Base-by-base conservation (phyloP, 2,113 vertebrate species). In the Antennarius striatus region DNA sequence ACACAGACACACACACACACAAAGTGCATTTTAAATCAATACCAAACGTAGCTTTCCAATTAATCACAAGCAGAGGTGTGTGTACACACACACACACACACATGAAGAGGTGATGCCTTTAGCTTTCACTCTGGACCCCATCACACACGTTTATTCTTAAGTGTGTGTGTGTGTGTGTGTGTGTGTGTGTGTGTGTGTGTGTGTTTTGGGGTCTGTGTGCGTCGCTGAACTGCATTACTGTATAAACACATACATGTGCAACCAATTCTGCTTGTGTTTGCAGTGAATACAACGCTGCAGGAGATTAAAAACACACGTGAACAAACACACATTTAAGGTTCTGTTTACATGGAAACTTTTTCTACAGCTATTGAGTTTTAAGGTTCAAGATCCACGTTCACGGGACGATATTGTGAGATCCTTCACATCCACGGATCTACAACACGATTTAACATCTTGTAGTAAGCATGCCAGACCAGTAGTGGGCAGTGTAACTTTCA, bases 41-140 rank as follows among this genome's bases (percentile, higher is more conserved):
- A 86, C 48, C 68, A 81, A 85, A 84, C 57, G 63, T 57, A 80
- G 61, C 79, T 76, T 87, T 81, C 59, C 68, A 75, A 88, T 86
- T 78, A 84, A 85, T 82, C 68, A 72, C 46, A 59, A 56, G 69
- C 42, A 64, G 22, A 22, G 22, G 22, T 22, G 22, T 36, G 10
- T 7, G 5, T 6, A 6, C 28, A 16, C 51, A 59, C 45, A 62
- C 28, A 6, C 28, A 16, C 51, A 59, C 45, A 62, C 28, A 60
- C 50, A 70, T 8, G 40, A 69, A 60, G 17, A 10, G 43, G 12
- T 39, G 56, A 63, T 39, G 52, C 50, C 63, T 5, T 17, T 12
- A 10, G 61, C 48, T 56, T 79, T 73, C 73, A 71, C 59, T 82
- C 77, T 62, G 51, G 55, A 68, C 9, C 60, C 55, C 39, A 66